These are phyloP conservation scores for Eulemur macaco DNA, from an alignment of 2,113 vertebrate species.

Conservation along the genomic window DNA sequence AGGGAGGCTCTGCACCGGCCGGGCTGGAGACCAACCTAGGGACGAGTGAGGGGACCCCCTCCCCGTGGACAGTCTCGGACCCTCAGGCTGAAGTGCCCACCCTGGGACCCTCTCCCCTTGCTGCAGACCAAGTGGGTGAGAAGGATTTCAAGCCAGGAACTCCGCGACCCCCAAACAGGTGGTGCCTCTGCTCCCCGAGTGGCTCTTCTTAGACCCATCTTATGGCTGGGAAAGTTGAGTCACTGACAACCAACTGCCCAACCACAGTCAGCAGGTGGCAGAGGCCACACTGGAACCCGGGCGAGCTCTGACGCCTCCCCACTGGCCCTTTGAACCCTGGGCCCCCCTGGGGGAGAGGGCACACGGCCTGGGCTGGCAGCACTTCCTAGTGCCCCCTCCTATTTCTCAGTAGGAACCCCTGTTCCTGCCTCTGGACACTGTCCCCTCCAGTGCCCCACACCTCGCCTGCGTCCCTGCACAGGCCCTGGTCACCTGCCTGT, in stretches of 20 bases:
- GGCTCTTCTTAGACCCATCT: not conserved
- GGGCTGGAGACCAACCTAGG: not conserved
- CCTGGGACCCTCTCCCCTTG: not conserved
- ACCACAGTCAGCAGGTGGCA: not conserved
- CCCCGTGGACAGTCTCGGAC: fast-evolving
- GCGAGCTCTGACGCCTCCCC: not conserved
- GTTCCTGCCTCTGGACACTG: too few species aligned
- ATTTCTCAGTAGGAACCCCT: not conserved
- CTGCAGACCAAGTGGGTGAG: not conserved
- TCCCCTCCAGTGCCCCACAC: not conserved
- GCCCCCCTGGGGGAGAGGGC: fast-evolving
- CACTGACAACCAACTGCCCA: not conserved
- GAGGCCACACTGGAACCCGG: not conserved
- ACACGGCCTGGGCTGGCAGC: not conserved
- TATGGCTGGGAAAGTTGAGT: not conserved
- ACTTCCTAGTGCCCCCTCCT: not conserved
- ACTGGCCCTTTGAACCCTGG: fast-evolving
- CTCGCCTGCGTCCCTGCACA: not conserved
- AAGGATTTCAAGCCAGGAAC: not conserved
- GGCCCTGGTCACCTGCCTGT: fast-evolving
- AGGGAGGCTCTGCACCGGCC: not conserved
- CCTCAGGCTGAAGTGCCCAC: not conserved
- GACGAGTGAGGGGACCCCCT: not conserved
- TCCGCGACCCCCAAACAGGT: fast-evolving
- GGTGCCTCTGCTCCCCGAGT: fast-evolving